Percentiles rank a stretch among this genome's conserved stretches.
Conservation (phyloP, 2,113 vertebrate species). For the Fregetta grallaria region DNA sequence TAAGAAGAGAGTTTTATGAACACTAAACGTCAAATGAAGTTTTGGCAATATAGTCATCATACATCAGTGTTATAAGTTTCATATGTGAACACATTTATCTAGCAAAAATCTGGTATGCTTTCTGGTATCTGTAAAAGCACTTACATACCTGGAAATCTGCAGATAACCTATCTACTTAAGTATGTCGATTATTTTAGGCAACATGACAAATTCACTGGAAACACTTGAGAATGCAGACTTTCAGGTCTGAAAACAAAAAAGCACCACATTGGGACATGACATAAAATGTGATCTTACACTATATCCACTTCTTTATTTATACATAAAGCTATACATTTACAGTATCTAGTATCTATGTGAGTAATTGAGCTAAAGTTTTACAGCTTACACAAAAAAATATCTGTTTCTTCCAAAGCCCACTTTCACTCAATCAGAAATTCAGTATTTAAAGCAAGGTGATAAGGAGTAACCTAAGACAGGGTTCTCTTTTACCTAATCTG, state of each 20-base stretch:
- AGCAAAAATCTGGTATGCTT: not conserved
- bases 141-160: not conserved
- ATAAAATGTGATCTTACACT: not conserved
- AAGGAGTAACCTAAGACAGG: not conserved
- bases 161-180: not conserved
- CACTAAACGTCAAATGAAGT: not conserved
- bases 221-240: not conserved
- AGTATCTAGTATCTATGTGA: not conserved
- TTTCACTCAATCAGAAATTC: not conserved
- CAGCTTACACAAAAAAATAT: not conserved
- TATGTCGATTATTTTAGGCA: not conserved
- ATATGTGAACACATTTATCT: not conserved
- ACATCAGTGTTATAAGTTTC: not conserved
- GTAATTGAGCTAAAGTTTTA: not conserved
- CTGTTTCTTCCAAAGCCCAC: not conserved
- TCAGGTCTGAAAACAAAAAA: not conserved
- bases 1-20: not conserved
- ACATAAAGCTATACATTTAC: not conserved
- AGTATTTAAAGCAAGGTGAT: not conserved
- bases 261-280: not conserved
- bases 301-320: not conserved
- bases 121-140: not conserved
- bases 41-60: not conserved
- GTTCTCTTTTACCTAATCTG: not conserved
- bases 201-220: not conserved